phyloP scores from a whole-genome alignment of 2,888 invertebrate species.

The Drepana falcataria region DNA sequence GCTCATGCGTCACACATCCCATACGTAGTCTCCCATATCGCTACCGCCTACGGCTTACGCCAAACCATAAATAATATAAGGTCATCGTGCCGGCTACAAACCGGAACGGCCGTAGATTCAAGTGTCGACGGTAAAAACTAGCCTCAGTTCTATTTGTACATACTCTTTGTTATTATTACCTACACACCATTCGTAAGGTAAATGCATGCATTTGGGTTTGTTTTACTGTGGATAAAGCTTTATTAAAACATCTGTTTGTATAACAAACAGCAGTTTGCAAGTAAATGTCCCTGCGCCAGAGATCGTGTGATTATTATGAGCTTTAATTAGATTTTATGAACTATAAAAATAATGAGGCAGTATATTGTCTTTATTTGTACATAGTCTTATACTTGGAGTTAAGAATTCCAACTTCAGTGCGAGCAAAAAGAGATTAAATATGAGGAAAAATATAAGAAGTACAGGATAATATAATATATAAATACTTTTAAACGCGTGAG shows the following conservation, averaged over 20 bases:
- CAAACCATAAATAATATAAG: slow-evolving; percentile 61
- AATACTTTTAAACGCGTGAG: too few relatives aligned
- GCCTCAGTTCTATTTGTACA: slow-evolving; percentile 50
- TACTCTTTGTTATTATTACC: slow-evolving; percentile 34
- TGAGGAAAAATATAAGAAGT: too few relatives aligned
- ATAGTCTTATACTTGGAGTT: too few relatives aligned
- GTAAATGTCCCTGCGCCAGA: background rate
- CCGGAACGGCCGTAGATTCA: slow-evolving; percentile 71
- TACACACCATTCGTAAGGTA: slow-evolving; percentile 14
- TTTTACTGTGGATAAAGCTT: slow-evolving; percentile 17
- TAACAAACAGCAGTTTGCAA: background rate
- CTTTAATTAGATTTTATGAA: too few relatives aligned
- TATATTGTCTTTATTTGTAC: too few relatives aligned
- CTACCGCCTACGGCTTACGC: slow-evolving; percentile 36
- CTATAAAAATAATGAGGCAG: too few relatives aligned
- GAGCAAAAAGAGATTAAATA: too few relatives aligned
- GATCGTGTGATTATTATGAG: background rate
- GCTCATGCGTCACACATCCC: background rate
- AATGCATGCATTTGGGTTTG: slow-evolving; percentile 2
- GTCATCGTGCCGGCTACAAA: slow-evolving; percentile 74
- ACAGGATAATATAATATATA: too few relatives aligned
- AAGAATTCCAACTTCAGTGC: too few relatives aligned
- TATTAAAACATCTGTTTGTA: slow-evolving; percentile 10
- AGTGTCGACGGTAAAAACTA: slow-evolving; percentile 60
- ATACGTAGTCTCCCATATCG: slow-evolving; percentile 12